phyloP scores from a whole-genome alignment of 2,797 vertebrate genomes.

The Chloroceryle inda region DNA sequence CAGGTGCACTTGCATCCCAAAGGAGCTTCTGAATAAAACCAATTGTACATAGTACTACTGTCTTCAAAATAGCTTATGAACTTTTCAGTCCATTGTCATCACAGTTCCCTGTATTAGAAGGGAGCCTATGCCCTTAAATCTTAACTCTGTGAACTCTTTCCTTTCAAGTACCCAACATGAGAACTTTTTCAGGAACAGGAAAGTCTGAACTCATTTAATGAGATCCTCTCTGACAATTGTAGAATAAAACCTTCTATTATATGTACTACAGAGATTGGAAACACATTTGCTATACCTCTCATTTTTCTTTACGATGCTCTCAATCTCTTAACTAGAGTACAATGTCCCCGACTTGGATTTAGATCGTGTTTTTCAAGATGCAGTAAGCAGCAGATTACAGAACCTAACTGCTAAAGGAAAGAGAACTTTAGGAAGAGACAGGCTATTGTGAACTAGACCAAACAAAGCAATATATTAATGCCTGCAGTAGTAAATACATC shows the following conservation, averaged over 20 bases:
- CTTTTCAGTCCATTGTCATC: conserved; percentile 66
- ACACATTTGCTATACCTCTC: conserved; percentile 61
- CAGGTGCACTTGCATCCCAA: conserved; percentile 60
- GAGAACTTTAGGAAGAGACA: conserved; percentile 19
- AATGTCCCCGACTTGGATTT: conserved; percentile 59
- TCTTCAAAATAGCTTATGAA: conserved; percentile 72
- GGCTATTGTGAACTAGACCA: background rate
- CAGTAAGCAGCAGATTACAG: conserved; percentile 39
- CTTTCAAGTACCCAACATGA: conserved; percentile 65
- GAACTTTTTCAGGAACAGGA: conserved; percentile 69
- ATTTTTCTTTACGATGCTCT: conserved; percentile 51
- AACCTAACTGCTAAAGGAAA: background rate
- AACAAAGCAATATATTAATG: conserved; percentile 23
- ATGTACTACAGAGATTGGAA: conserved; percentile 64
- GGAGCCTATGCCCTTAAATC: conserved; percentile 66
- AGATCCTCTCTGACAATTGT: conserved; percentile 67
- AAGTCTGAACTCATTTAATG: conserved; percentile 62
- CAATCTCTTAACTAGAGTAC: conserved; percentile 56
- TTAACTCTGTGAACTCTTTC: conserved; percentile 64
- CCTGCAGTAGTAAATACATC: conserved; percentile 13
- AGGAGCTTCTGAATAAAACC: conserved; percentile 64
- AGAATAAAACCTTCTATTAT: conserved; percentile 67
- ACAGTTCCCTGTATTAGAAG: conserved; percentile 64
- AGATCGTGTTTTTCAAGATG: conserved; percentile 46
- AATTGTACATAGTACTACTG: conserved; percentile 58